Base-by-base conservation (phyloP, 2,113 vertebrate genomes). In the Ovibos moschatus region DNA sequence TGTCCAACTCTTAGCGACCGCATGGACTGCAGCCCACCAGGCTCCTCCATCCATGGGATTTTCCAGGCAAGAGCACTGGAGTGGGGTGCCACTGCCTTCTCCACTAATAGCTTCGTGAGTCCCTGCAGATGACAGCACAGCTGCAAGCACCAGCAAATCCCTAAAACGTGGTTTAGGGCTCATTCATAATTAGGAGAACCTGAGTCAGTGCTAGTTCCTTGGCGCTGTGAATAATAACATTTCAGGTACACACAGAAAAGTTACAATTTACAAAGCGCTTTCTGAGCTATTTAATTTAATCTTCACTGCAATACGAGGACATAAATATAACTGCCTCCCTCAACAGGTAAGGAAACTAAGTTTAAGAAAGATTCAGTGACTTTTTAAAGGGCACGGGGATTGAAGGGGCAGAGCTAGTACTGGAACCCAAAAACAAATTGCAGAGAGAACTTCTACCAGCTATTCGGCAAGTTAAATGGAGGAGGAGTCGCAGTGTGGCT, bases 71-170 rank as follows among this genome's bases (percentile, higher is more conserved):
- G 45, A 45, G 45, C 7, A 45, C 7, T 45, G 45, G 45, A 45
- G 45, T 45, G 45, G 7, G 45, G 45, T 45, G 45, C 45, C 45
- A 45, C 7, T 1, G 45, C 45, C 7, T 8, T 45, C 7, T 45
- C 45, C 7, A 45, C 82, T 43, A 6, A 30, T 1, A 2, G 81
- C 47, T 60, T n/a, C 2, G 1, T 0, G 36, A n/a, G n/a, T 0
- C 2, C 33, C 36, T 9, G 17, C 11, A 8, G 12, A 25, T 5
- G 15, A 43, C 15, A 43, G 90, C n/a, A 0, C 64, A 45, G 40
- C 3, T 5, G 21, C 0, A 5, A 6, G 5, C 27, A 2, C 28
- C 25, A 5, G 10, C 27, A 23, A 21, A 4, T 7, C 12, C 43
- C 81, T 55, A 5, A 60, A 81, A 40, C 1, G 2, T 7, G 3